phyloP scores from a whole-genome alignment of 2,888 invertebrate genomes.

The Saturnia pavonia region DNA sequence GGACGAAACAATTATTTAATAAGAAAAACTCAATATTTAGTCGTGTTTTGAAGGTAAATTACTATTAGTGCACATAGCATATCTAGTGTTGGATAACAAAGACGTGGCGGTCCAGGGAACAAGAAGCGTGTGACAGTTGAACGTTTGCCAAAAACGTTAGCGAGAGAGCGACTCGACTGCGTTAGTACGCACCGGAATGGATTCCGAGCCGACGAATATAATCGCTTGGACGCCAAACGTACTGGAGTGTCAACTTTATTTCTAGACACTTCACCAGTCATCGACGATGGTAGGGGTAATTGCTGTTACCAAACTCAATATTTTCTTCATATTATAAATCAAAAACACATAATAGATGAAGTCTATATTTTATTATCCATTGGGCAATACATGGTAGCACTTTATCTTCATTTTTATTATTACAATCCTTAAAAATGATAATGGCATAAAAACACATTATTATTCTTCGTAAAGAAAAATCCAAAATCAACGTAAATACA shows the following conservation, averaged over 20 bases:
- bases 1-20: background rate
- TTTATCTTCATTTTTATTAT: background rate
- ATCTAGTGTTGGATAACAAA: conserved; percentile 31
- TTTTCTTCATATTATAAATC: background rate
- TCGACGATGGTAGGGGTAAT: background rate
- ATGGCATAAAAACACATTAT: background rate
- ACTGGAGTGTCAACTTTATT: conserved; percentile 12
- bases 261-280: background rate
- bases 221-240: conserved; percentile 10
- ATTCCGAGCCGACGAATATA: conserved; percentile 16
- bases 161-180: conserved; percentile 45
- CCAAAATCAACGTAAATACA: background rate
- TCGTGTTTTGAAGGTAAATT: background rate
- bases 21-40: background rate
- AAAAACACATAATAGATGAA: background rate
- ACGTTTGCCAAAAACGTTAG: conserved; percentile 72
- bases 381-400: background rate
- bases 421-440: too few species aligned
- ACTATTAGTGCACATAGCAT: conserved; percentile 16
- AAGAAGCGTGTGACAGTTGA: conserved; percentile 77
- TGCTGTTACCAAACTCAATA: background rate
- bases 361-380: background rate
- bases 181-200: conserved; percentile 11
- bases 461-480: background rate
- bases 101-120: conserved; percentile 38